Base-by-base conservation (phyloP, 2,888 invertebrate genomes). In the Calliopum simillimum region DNA sequence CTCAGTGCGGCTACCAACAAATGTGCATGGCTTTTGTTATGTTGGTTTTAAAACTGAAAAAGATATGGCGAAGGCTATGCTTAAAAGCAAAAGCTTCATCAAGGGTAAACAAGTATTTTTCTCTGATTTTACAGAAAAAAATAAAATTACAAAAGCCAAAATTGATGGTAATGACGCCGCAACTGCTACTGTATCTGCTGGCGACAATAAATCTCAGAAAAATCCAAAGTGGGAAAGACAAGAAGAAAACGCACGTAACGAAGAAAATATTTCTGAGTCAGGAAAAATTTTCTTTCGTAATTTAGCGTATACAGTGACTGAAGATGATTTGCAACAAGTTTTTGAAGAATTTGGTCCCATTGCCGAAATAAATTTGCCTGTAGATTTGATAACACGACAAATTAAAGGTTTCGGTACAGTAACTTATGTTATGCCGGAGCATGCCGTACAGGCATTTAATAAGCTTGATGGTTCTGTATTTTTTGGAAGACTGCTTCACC, bases 251-350 rank as follows among this genome's bases (percentile, higher is more conserved):
- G 76, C 93, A 2, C 89, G 90, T 78, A 89, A 90, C 79, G 94
- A 93, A 84, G 96, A 96, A 83, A 90, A 89, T 75, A 93, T 96
- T 72, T 94, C 92, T 0, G 96, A 96, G 82, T 96, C 97, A 75
- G 99, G 99, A 2, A 90, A 94, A 76, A 93, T 99, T 79, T 99
- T 96, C 88, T 88, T 98, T 1, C 89, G 98, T 73, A 99, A 99
- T 88, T 88, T 99, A 70, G 88, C 97, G 0, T 99, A 97, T 82
- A 90, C 92, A 3, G 90, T 93, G 8, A 94, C 91, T 0, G 97
- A 98, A 85, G 92, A 94, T 72, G 96, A 98, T 80, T 83, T 99
- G 47, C 92, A 93, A 77, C 87, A 89, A 73, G 81, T 95, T 1
- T 99, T 99, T 87, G 91, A 92, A 81, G 91, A 92, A 85, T 97